phyloP scores from a whole-genome alignment of 1,140 invertebrate genomes.

The Palaemon carinicauda region DNA sequence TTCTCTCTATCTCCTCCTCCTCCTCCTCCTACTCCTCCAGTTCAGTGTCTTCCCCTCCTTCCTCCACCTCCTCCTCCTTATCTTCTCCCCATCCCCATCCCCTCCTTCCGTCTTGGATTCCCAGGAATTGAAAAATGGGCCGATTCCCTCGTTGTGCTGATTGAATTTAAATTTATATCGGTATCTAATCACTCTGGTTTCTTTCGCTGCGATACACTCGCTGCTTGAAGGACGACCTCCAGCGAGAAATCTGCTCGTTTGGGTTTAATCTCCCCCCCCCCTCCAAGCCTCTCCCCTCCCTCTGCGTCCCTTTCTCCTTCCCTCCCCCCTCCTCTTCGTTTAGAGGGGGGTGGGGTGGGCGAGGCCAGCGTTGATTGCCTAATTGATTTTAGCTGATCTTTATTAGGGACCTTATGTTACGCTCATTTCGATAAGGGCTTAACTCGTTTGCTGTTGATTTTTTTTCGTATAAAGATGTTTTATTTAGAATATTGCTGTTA shows the following conservation, averaged over 20 bases:
- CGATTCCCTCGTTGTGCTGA: constrained; percentile 44
- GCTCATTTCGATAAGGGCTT: too few species aligned
- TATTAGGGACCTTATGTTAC: too few species aligned
- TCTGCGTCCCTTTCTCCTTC: too few species aligned
- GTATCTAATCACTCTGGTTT: constrained; percentile 43
- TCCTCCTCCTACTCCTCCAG: not conserved
- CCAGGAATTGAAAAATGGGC: constrained; percentile 46
- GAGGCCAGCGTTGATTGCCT: not conserved
- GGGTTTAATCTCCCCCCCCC: not conserved
- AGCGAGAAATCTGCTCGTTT: too few species aligned
- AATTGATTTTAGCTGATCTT: too few species aligned
- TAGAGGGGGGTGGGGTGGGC: not conserved
- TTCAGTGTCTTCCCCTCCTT: too few species aligned
- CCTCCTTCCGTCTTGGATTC: not conserved
- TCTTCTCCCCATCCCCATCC: not conserved
- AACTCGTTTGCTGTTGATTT: too few species aligned
- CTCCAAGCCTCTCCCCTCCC: not conserved
- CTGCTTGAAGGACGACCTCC: not conserved
- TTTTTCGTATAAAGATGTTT: too few species aligned
- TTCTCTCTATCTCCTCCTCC: not conserved
- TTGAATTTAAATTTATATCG: constrained; percentile 52
- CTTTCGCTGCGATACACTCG: constrained; percentile 17
- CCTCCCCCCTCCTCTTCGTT: not conserved
- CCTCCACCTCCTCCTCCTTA: not conserved
- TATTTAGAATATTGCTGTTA: too few species aligned